Evolutionary conservation across 2,797 vertebrate species (phyloP).

Genomic region (Microctenopoma stevenorrisi): DNA sequence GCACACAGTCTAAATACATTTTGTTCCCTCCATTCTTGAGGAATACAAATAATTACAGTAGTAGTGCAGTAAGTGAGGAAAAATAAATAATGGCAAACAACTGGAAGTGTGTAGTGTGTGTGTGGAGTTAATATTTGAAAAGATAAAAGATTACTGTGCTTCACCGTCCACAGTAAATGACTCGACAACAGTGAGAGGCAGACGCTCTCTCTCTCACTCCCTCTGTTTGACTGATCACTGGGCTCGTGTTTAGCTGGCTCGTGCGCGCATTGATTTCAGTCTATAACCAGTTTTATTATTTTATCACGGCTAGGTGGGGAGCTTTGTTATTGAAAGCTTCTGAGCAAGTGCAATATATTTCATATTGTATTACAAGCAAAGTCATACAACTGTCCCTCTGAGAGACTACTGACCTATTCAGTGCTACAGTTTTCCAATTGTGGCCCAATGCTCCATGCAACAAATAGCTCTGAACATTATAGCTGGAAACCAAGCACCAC

Average conservation of each 20-base stretch:
- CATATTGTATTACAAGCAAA: constrained; percentile 72
- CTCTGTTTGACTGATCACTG: constrained; percentile 50
- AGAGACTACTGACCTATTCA: constrained; percentile 66
- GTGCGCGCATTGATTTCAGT: constrained; percentile 57
- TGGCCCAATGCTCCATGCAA: constrained; percentile 49
- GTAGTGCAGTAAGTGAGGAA: background rate
- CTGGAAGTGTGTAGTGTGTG: background rate
- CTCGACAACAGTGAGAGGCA: constrained; percentile 25
- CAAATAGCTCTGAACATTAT: constrained; percentile 69
- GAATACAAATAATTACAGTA: constrained; percentile 3
- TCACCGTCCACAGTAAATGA: constrained; percentile 30
- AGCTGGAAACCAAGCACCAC: constrained; percentile 72
- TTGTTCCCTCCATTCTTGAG: background rate
- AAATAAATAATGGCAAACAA: background rate
- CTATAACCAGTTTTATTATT: constrained; percentile 64
- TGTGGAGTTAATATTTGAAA: constrained; percentile 14
- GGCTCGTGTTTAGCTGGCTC: constrained; percentile 44
- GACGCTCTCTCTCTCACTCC: constrained; percentile 7
- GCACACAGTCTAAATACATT: background rate
- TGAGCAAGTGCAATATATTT: constrained; percentile 65
- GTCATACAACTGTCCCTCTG: constrained; percentile 57
- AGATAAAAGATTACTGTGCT: constrained; percentile 34
- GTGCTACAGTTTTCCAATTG: constrained; percentile 47
- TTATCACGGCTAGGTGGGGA: constrained; percentile 61
- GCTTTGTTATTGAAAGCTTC: constrained; percentile 68